A percentile compares a stretch with the other conserved stretches of the same genome.
These are phyloP conservation scores for Lateolabrax maculatus DNA, from an alignment of 2,797 vertebrate genomes.

Conservation along the genomic window DNA sequence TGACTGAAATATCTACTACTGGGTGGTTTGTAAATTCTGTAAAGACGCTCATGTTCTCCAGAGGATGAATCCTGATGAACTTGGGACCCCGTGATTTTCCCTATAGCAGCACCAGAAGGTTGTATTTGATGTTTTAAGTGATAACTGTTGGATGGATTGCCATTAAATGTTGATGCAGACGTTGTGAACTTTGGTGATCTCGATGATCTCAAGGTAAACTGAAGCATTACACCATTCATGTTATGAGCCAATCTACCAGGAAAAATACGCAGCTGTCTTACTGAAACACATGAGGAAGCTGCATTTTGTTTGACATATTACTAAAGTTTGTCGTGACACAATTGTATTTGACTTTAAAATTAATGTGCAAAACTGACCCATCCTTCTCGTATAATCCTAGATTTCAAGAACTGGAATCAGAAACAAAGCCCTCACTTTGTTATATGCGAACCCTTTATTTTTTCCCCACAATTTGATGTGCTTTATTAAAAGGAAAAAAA, in stretches of 20 bases:
- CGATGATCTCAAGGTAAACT: constrained; percentile 5
- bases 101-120: neutral
- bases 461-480: neutral
- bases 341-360: constrained; percentile 2
- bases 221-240: neutral
- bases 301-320: neutral
- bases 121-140: neutral
- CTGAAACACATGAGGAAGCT: neutral
- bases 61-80: neutral
- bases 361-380: neutral
- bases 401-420: neutral
- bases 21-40: neutral
- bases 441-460: neutral
- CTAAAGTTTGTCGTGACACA: neutral
- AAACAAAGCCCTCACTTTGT: neutral
- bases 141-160: neutral
- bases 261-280: neutral
- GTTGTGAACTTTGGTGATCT: neutral
- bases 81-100: neutral
- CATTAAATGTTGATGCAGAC: neutral
- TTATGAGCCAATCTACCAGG: constrained; percentile 1
- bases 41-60: neutral
- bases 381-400: neutral
- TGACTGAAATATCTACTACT: neutral
- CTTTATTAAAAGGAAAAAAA: constrained; percentile 4